These are phyloP conservation scores for Dipodomys stephensi DNA, from an alignment of 2,113 vertebrate species.

Conservation along the genomic window DNA sequence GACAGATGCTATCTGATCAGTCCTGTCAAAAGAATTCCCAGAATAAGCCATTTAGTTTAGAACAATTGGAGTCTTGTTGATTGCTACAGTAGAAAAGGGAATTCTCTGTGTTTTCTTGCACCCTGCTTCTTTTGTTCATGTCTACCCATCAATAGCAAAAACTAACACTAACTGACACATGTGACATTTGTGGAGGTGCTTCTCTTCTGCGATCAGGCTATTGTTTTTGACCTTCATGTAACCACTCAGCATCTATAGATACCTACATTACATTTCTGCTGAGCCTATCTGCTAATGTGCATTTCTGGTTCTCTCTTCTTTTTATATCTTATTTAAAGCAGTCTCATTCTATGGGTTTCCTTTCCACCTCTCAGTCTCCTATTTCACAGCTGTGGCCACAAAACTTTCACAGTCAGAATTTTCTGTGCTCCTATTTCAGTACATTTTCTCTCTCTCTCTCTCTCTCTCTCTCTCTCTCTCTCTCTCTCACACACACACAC, in stretches of 20 bases:
- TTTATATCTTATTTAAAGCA: background rate
- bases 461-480: too few relatives aligned
- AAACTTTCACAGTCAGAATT: background rate
- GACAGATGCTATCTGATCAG: conserved; percentile 78
- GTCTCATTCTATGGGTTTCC: background rate
- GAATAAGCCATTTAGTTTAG: conserved; percentile 69
- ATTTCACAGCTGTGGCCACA: background rate
- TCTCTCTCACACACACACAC: too few relatives aligned
- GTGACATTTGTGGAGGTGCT: background rate
- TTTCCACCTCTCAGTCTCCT: background rate
- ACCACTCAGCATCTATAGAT: background rate
- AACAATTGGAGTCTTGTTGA: conserved; percentile 76
- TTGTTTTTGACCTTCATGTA: background rate
- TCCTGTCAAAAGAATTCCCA: conserved; percentile 76
- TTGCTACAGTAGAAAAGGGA: conserved; percentile 37
- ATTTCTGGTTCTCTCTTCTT: background rate
- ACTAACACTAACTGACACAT: background rate
- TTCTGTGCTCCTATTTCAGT: background rate
- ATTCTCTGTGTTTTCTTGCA: conserved; percentile 35
- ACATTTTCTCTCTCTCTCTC: background rate
- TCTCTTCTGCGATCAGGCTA: conserved; percentile 7
- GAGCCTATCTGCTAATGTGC: background rate
- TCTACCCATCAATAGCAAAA: background rate
- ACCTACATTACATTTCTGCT: background rate
- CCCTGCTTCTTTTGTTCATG: conserved; percentile 27